Evolutionary conservation across 2,888 invertebrate species (phyloP).

Genomic region (Chloromyia formosa): DNA sequence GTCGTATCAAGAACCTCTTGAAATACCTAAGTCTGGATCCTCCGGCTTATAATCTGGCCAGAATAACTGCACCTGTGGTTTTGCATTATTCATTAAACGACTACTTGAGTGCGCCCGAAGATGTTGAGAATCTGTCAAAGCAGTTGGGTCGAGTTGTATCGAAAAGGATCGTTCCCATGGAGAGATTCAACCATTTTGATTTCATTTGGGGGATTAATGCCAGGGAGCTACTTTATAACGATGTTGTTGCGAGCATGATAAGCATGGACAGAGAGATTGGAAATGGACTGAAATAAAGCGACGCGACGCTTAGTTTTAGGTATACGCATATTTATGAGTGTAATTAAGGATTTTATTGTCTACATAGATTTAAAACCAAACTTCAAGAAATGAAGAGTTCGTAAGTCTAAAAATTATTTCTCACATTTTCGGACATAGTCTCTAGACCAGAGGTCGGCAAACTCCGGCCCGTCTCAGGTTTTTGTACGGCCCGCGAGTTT

Average conservation of each 20-base stretch:
- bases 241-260: slow-evolving; percentile 16
- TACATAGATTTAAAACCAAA: too few species aligned
- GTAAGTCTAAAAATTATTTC: too few species aligned
- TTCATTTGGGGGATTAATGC: slow-evolving; percentile 68
- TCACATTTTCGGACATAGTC: too few species aligned
- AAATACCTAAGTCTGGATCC: slow-evolving; percentile 64
- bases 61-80: slow-evolving; percentile 63
- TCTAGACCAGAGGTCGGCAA: too few species aligned
- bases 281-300: not conserved
- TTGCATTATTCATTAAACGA: slow-evolving; percentile 66
- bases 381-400: too few species aligned
- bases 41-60: slow-evolving; percentile 63
- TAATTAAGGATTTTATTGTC: too few species aligned
- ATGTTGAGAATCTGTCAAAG: slow-evolving; percentile 60
- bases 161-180: slow-evolving; percentile 65
- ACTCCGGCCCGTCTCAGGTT: too few species aligned
- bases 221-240: slow-evolving; percentile 11
- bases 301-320: too few species aligned
- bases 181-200: slow-evolving; percentile 72
- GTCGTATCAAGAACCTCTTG: slow-evolving; percentile 59
- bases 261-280: not conserved
- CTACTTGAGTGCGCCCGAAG: slow-evolving; percentile 65
- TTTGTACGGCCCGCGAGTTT: too few species aligned
- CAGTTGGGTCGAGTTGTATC: slow-evolving; percentile 65
- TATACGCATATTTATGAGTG: too few species aligned